phyloP scores from a whole-genome alignment of 2,888 invertebrate genomes.

The Drosophila pseudotakahashii region DNA sequence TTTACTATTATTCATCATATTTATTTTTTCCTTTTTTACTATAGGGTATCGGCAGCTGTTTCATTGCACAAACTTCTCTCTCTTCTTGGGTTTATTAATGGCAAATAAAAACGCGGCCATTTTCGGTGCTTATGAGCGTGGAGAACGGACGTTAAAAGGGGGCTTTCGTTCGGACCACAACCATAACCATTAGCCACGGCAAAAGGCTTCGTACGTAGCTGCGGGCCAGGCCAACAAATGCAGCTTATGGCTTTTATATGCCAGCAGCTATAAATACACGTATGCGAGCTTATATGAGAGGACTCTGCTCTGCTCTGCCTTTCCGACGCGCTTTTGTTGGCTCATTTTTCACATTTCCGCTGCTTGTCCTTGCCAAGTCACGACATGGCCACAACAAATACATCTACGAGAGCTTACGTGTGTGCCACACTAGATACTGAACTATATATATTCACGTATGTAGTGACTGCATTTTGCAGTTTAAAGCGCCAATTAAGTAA shows the following conservation, averaged over 20 bases:
- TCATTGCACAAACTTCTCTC: not conserved
- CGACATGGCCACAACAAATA: constrained; percentile 28
- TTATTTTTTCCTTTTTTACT: too few relatives aligned
- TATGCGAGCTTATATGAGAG: constrained; percentile 8
- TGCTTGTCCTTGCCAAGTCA: constrained; percentile 47
- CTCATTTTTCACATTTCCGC: constrained; percentile 62
- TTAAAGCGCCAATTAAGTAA: constrained; percentile 73
- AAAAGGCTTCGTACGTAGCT: constrained; percentile 28
- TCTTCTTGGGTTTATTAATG: constrained; percentile 31
- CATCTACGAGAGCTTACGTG: constrained; percentile 30
- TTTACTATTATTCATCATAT: too few relatives aligned
- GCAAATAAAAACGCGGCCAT: constrained; percentile 21
- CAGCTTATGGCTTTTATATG: constrained; percentile 40
- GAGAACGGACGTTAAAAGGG: constrained; percentile 1
- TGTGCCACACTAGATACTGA: constrained; percentile 14
- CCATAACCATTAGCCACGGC: constrained; percentile 28
- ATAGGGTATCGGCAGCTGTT: constrained; percentile 4
- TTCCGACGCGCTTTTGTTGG: constrained; percentile 48
- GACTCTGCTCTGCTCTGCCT: constrained; percentile 12
- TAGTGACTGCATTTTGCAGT: constrained; percentile 52
- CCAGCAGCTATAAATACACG: constrained; percentile 20
- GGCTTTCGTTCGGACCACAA: constrained; percentile 8
- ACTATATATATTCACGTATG: not conserved
- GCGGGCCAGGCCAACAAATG: constrained; percentile 29
- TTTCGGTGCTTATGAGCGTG: constrained; percentile 21